phyloP scores from a whole-genome alignment of 2,113 vertebrate genomes.

The Macquaria ambigua region DNA sequence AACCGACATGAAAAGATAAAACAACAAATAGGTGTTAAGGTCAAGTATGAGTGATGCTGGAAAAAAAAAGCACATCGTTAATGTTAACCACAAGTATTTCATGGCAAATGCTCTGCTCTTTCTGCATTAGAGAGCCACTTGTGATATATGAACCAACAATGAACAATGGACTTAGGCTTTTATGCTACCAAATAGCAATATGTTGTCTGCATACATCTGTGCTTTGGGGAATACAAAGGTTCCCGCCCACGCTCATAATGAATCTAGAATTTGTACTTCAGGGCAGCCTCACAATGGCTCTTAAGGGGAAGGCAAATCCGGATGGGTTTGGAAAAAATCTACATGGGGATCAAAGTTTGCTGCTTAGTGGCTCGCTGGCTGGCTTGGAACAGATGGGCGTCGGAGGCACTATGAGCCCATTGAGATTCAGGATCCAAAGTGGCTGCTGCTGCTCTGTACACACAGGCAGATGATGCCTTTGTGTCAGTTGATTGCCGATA shows the following conservation, averaged over 20 bases:
- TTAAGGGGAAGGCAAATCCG: conserved; percentile 84
- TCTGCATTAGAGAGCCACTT: conserved; percentile 61
- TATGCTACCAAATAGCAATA: conserved; percentile 84
- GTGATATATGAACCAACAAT: conserved; percentile 80
- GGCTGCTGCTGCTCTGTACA: conserved; percentile 83
- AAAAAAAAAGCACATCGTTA: conserved; percentile 51
- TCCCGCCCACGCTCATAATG: conserved; percentile 85
- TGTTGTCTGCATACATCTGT: conserved; percentile 79
- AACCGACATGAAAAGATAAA: conserved; percentile 58
- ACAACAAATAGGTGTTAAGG: conserved; percentile 61
- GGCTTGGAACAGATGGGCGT: conserved; percentile 87
- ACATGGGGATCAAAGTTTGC: conserved; percentile 87
- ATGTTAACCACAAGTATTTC: conserved; percentile 61
- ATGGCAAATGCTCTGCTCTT: conserved; percentile 49
- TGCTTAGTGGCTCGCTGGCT: conserved; percentile 83
- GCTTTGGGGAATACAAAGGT: conserved; percentile 86
- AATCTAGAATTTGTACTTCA: conserved; percentile 84
- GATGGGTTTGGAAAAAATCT: conserved; percentile 84
- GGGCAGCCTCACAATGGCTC: conserved; percentile 82
- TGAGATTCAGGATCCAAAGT: conserved; percentile 87
- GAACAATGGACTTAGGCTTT: conserved; percentile 79
- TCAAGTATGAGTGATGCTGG: conserved; percentile 66
- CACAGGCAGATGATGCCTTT: conserved; percentile 83
- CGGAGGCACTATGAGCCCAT: conserved; percentile 84
- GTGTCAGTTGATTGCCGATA: conserved; percentile 78